These are phyloP conservation scores for Neotragus pygmaeus DNA, from an alignment of 2,113 vertebrate species.

Conservation along the genomic window DNA sequence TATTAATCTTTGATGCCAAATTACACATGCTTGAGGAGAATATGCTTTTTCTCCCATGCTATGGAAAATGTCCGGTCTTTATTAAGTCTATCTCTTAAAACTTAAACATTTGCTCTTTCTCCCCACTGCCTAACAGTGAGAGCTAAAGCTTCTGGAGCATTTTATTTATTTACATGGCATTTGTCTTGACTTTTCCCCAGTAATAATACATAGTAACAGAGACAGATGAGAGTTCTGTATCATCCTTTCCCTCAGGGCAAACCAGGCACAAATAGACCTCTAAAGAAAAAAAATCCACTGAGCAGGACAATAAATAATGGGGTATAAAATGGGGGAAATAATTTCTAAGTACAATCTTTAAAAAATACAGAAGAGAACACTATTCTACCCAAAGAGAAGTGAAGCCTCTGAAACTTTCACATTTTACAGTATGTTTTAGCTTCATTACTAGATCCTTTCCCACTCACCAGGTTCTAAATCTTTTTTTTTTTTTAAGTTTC, in stretches of 20 bases:
- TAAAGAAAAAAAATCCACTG: not conserved
- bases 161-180: conserved; percentile 75
- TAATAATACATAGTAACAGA: conserved; percentile 53
- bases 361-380: conserved; percentile 6
- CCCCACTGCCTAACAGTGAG: conserved; percentile 21
- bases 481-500: not conserved
- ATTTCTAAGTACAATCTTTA: not conserved
- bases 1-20: conserved; percentile 24
- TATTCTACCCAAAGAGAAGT: not conserved
- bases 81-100: conserved; percentile 36
- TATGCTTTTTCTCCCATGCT: not conserved
- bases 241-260: conserved; percentile 52
- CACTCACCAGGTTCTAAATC: not conserved
- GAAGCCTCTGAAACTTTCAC: not conserved
- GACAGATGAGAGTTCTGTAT: conserved; percentile 46
- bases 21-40: conserved; percentile 19
- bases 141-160: not conserved
- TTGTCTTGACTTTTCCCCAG: conserved; percentile 60
- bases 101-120: conserved; percentile 40
- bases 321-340: not conserved
- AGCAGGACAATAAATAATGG: conserved; percentile 46
- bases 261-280: conserved; percentile 7
- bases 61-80: conserved; percentile 27
- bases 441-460: not conserved
- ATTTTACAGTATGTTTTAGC: not conserved